Base-by-base conservation (phyloP, 2,113 vertebrate genomes). In the Tylochromis polylepis region DNA sequence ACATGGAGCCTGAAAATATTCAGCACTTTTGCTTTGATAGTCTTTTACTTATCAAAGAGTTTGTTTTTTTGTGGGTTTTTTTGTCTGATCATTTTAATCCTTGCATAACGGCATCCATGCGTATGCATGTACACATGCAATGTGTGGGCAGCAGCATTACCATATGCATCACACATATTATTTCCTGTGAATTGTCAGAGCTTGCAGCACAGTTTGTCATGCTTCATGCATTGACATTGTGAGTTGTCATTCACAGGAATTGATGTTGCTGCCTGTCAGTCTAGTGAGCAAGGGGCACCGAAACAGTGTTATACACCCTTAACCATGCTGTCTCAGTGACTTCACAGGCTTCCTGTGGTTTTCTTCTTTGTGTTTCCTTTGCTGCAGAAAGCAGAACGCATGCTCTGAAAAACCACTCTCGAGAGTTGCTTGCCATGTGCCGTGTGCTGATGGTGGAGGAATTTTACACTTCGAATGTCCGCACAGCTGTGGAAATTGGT, bases 341-440 rank as follows among this genome's bases (percentile, higher is more conserved):
- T 55, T 87, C 65, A 34, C 34, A 60, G 85, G 88, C 87, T 94
- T 94, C 94, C 94, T 95, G 94, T 94, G 94, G 92, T 91, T 94
- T 88, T 81, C 43, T 29, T 90, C 58, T 24, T 3, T 15, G 82
- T 59, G 80, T 84, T 78, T 79, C 79, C 46, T 79, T 51, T 81
- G 56, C 55, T 90, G 90, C 91, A 93, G 82, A 81, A 57, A 82
- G 85, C 84, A 80, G 59, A 49, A 79, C 36, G 82, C 58, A 6
- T 81, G 86, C 78, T 88, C 51, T 53, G 49, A 85, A 38, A 80
- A 77, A 77, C 27, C 60, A 78, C 5, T 29, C 43, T 36, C 11
- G 6, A 51, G 87, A 70, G 59, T 34, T 16, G 55, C 83, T 75
- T 56, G 75, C 75, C 18, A 38, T 49, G 51, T 56, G 27, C 20